Conservation (phyloP, 2,113 vertebrate species). For the Myotis yumanensis region DNA sequence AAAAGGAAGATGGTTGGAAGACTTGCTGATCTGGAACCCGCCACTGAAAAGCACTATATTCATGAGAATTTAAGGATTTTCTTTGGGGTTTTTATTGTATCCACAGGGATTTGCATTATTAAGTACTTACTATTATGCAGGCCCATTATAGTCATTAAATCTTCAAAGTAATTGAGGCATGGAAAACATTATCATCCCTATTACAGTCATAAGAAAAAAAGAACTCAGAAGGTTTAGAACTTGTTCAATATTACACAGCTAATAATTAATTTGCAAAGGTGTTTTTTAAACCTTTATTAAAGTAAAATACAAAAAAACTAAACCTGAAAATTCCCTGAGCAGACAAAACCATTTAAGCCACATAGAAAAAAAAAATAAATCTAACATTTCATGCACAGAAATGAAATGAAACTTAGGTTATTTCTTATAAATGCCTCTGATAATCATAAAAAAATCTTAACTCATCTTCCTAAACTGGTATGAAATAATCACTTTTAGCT, state of each 20-base stretch:
- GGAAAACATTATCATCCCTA: neutral
- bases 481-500: neutral
- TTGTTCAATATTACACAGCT: neutral
- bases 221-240: conserved; percentile 2
- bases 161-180: neutral
- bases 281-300: neutral
- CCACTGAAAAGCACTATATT: neutral
- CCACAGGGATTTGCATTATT: neutral
- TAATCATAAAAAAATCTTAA: neutral
- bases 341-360: neutral
- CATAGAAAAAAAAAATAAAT: neutral
- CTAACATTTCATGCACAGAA: neutral
- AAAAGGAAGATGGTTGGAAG: neutral
- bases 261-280: neutral
- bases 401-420: neutral
- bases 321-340: neutral
- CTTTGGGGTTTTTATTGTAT: neutral
- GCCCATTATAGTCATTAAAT: neutral
- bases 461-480: neutral
- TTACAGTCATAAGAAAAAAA: conserved; percentile 21
- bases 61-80: neutral
- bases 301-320: neutral
- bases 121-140: neutral
- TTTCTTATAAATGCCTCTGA: neutral
- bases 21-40: neutral